Conservation (phyloP, 1,140 invertebrate species). For the Trichoplusia ni region DNA sequence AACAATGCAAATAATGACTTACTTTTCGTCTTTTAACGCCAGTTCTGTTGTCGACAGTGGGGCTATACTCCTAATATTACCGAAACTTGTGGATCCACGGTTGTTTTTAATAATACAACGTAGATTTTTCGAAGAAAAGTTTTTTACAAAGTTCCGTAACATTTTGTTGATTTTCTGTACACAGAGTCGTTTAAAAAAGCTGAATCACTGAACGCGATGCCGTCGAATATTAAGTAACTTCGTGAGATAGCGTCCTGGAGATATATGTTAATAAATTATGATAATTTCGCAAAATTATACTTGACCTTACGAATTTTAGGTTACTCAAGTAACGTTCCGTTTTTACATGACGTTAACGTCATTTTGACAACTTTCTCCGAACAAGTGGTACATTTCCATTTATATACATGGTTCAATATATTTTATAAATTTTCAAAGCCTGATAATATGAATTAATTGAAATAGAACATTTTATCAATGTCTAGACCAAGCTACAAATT, state of each 20-base stretch:
- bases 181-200: neutral
- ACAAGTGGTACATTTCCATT: too few relatives aligned
- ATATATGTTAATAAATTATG: slow-evolving; percentile 12
- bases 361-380: too few relatives aligned
- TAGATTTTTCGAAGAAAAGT: slow-evolving; percentile 48
- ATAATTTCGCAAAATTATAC: slow-evolving; percentile 27
- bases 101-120: slow-evolving; percentile 57
- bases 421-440: too few relatives aligned
- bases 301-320: slow-evolving; percentile 29
- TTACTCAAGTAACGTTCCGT: slow-evolving; percentile 25
- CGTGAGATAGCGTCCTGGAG: slow-evolving; percentile 7
- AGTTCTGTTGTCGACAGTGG: slow-evolving; percentile 62
- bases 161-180: slow-evolving; percentile 42
- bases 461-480: too few relatives aligned
- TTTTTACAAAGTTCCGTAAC: slow-evolving; percentile 58
- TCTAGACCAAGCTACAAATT: too few relatives aligned
- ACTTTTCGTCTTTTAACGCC: slow-evolving; percentile 68
- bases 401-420: too few relatives aligned
- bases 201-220: slow-evolving; percentile 12
- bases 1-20: slow-evolving; percentile 41
- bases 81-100: slow-evolving; percentile 51
- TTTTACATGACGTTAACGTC: neutral
- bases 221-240: slow-evolving; percentile 4
- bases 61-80: slow-evolving; percentile 56
- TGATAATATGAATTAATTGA: too few relatives aligned